Evolutionary conservation across 2,113 vertebrate genomes (phyloP), one percentile per base, ranked within the genome.

Genomic region (Puntigrus tetrazona): DNA sequence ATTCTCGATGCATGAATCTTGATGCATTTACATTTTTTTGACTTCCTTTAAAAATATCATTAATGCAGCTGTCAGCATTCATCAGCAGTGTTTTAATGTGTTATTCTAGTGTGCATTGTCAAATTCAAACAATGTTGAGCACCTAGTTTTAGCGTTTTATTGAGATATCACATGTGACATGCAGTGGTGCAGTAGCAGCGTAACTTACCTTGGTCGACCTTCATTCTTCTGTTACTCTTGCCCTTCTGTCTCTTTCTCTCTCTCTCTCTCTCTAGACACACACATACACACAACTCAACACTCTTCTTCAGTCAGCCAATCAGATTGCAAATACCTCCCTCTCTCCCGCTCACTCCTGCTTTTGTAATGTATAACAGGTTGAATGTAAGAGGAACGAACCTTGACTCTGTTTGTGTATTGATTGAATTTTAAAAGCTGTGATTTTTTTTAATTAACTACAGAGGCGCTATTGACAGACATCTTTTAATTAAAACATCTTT

Each of bases 241-340:
- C 34, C 14, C 41, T 67, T 65, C 47, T 57, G 41, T 52, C 78
- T 81, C 34, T 57, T 22, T 34, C n/a, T 57, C 78, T 47, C 34
- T 34, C n/a, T n/a, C 20, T 61, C 79, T 52, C 50, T 52, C 38
- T 34, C 45, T 38, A 47, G 43, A 69, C 36, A 84, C 29, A 84
- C 31, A 52, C 47, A 29, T 29, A 52, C 29, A 73, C 76, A 74
- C 50, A 34, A 25, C 61, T 85, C 41, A 29, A 38, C 31, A 18
- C 73, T 78, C 73, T 16, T 25, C 57, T 47, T 45, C 69, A 70
- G 72, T 59, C 73, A 82, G 74, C 83, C 86, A 85, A 87, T 82
- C 73, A 78, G 72, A 78, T 36, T 61, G 45, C 65, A 75, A 73
- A 74, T 75, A 73, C 72, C 14, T 72, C 78, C 9, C 6, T 82